Percentiles rank a stretch among this genome's conserved stretches.
These are phyloP conservation scores for Bombus superbus DNA, from an alignment of 1,140 invertebrate genomes.

Conservation along the genomic window DNA sequence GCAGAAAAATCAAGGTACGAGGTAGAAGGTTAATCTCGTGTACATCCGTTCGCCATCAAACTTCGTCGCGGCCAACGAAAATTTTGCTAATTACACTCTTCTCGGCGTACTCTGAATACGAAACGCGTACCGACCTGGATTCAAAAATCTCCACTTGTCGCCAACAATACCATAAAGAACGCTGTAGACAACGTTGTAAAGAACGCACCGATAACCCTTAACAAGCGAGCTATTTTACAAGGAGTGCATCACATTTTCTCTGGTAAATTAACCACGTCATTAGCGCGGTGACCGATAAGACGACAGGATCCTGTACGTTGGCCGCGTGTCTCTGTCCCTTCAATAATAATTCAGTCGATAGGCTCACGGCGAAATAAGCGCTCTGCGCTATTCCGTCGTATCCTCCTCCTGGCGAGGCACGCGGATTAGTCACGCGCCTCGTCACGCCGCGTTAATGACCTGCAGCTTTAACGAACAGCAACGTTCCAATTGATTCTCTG, in stretches of 20 bases:
- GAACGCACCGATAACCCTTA: background rate
- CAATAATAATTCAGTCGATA: conserved; percentile 23
- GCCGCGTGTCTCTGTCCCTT: background rate
- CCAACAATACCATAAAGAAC: background rate
- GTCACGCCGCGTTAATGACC: conserved; percentile 41
- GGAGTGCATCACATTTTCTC: background rate
- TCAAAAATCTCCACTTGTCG: background rate
- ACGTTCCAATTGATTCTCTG: conserved; percentile 43
- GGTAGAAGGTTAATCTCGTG: too few species aligned
- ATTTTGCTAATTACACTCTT: too few species aligned
- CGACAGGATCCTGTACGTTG: background rate
- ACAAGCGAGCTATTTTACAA: background rate
- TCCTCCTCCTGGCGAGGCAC: background rate
- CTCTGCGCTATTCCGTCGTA: too few species aligned
- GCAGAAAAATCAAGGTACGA: too few species aligned
- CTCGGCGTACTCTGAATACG: too few species aligned
- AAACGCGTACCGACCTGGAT: background rate
- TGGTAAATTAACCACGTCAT: background rate
- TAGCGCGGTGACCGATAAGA: background rate
- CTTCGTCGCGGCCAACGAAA: too few species aligned
- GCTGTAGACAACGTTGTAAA: background rate
- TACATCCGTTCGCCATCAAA: too few species aligned
- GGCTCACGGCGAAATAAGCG: too few species aligned
- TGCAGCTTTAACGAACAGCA: conserved; percentile 39
- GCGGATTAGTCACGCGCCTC: conserved; percentile 36